phyloP scores from a whole-genome alignment of 1,140 invertebrate genomes.

The Halesus radiatus region DNA sequence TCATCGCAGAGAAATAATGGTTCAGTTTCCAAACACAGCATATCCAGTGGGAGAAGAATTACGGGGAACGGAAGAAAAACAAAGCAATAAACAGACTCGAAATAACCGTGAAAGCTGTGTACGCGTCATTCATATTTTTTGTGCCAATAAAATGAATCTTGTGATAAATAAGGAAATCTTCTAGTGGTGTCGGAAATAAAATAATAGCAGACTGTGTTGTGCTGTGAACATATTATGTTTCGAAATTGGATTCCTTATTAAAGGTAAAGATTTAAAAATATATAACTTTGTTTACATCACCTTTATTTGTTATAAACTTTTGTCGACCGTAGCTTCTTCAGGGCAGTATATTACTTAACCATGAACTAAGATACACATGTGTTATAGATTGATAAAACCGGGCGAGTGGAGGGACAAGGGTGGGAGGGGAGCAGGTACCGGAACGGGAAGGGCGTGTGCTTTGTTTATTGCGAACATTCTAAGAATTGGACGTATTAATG shows the following conservation, averaged over 20 bases:
- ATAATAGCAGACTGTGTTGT: background rate
- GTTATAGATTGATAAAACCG: too few relatives aligned
- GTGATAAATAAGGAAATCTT: constrained; percentile 14
- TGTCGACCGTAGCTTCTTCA: too few relatives aligned
- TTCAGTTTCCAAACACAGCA: too few relatives aligned
- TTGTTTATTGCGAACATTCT: too few relatives aligned
- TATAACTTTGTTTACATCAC: background rate
- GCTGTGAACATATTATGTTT: constrained; percentile 5
- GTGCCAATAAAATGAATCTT: constrained; percentile 36
- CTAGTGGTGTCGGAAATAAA: background rate
- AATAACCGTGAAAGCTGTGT: constrained; percentile 13
- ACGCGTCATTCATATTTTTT: constrained; percentile 37
- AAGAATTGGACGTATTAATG: too few relatives aligned
- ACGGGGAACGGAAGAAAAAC: constrained; percentile 27
- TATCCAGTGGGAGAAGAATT: background rate
- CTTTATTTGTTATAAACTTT: too few relatives aligned
- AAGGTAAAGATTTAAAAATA: background rate
- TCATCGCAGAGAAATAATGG: too few relatives aligned
- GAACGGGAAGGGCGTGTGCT: too few relatives aligned
- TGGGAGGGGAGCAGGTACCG: too few relatives aligned
- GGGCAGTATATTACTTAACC: too few relatives aligned
- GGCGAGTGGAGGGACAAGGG: too few relatives aligned
- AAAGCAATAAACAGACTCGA: constrained; percentile 44
- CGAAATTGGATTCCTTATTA: background rate
- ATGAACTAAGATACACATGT: too few relatives aligned